These are phyloP conservation scores for Ianthella basta DNA, from an alignment of 37 sponge, comb jelly and placozoan genomes.

Conservation along the genomic window DNA sequence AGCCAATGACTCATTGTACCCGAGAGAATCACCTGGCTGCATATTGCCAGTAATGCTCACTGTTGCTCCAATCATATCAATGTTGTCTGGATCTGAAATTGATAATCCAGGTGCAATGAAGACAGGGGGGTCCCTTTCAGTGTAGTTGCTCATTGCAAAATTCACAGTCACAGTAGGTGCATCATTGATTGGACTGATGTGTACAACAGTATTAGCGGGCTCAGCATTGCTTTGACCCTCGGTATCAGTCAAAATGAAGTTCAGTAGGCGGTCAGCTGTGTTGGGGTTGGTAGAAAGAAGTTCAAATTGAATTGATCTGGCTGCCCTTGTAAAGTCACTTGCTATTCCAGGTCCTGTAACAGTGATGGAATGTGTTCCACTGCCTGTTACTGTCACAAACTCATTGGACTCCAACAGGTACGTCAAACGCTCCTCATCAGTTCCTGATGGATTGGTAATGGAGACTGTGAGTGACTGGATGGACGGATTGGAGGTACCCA, in stretches of 20 bases:
- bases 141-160: constrained; percentile 12
- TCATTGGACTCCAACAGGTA: not conserved
- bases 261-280: constrained; percentile 31
- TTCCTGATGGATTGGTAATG: not conserved
- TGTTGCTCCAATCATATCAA: constrained; percentile 35
- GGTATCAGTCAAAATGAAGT: constrained; percentile 58
- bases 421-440: not conserved
- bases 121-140: constrained; percentile 54
- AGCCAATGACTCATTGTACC: not conserved
- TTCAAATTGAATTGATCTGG: constrained; percentile 38
- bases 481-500: not conserved
- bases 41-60: constrained; percentile 38
- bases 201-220: constrained; percentile 26
- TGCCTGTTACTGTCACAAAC: constrained; percentile 11
- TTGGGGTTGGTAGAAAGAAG: constrained; percentile 53
- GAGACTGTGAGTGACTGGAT: not conserved
- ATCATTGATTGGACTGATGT: constrained; percentile 52
- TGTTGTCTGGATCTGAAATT: constrained; percentile 63
- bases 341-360: constrained; percentile 23
- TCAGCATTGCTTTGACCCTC: constrained; percentile 21
- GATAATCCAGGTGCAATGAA: constrained; percentile 4
- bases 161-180: constrained; percentile 29
- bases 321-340: constrained; percentile 48
- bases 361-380: not conserved
- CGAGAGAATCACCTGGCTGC: constrained; percentile 10